Evolutionary conservation across 2,888 invertebrate genomes (phyloP).

Genomic region (Noctua janthe): DNA sequence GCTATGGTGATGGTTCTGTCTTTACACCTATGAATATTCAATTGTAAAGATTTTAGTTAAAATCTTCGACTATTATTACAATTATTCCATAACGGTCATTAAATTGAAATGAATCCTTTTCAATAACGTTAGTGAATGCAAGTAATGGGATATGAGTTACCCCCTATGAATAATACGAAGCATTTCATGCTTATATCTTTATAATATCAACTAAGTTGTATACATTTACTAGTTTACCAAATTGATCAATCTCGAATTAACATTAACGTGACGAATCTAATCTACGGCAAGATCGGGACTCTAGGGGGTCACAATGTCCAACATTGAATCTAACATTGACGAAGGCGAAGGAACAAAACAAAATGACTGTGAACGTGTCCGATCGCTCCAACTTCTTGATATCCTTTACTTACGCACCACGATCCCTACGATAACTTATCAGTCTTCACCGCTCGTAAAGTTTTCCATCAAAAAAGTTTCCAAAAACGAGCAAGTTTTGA

Average conservation of each 20-base stretch:
- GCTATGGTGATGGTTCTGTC: conserved; percentile 88
- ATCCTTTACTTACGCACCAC: conserved; percentile 85
- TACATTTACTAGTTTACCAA: conserved; percentile 85
- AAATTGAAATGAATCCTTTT: conserved; percentile 74
- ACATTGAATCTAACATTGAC: conserved; percentile 88
- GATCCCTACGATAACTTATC: conserved; percentile 87
- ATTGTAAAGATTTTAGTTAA: conserved; percentile 77
- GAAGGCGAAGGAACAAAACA: conserved; percentile 83
- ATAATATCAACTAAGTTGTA: conserved; percentile 85
- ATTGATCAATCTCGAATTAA: conserved; percentile 86
- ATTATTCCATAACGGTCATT: conserved; percentile 72
- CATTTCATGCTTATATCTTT: conserved; percentile 85
- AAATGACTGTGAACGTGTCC: conserved; percentile 78
- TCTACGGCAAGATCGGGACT: conserved; percentile 84
- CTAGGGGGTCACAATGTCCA: conserved; percentile 85
- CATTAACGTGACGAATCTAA: conserved; percentile 86
- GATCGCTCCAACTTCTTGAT: conserved; percentile 81
- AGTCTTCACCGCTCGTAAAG: conserved; percentile 89
- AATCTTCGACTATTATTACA: conserved; percentile 75
- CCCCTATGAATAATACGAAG: conserved; percentile 83
- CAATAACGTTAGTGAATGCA: conserved; percentile 71
- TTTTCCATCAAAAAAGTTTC: conserved; percentile 84
- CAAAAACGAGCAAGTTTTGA: conserved; percentile 84
- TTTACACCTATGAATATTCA: conserved; percentile 81
- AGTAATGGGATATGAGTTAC: conserved; percentile 79